Base-by-base conservation (phyloP, 1,140 invertebrate genomes). In the roundworm (Caenorhabditis elegans) region DNA sequence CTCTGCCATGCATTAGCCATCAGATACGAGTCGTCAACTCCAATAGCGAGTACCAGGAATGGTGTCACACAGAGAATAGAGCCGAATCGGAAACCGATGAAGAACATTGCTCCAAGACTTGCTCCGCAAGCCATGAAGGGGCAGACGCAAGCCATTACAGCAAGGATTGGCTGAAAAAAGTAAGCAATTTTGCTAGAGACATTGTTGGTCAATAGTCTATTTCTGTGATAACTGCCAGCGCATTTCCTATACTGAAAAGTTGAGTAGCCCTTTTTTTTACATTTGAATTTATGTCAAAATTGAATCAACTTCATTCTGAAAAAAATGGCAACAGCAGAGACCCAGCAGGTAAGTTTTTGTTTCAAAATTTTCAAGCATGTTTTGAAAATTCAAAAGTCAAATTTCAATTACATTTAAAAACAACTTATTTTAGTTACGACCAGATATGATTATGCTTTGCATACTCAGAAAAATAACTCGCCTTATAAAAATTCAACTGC, bases 101-200 rank as follows among this genome's bases (percentile, higher is more conserved):
- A 90, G 78, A 89, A 89, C 86, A 89, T 87, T 15, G 78, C 26
- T 51, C 88, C 88, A 22, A 89, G 65, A 31, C 86, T 84, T 46
- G 87, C 87, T 31, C 89, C 86, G 55, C 85, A 86, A 2, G 87
- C 87, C 88, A 89, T 89, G 79, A 89, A 89, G n/a, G 88, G 88
- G 75, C 85, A 84, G 8, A 86, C 83, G 70, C 87, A 86, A 28
- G 85, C 88, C 47, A 88, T 79, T 11, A 88, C 39, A 6, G 88
- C 88, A 2, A 88, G 78, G 1, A 86, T 49, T 8, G 86, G 26
- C 86, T 88, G 22, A 34, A 80, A 79, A 34, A 28, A 28, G 4
- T 15, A 11, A 3, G n/a, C 36, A 2, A 31, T 3, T 19, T 53
- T n/a, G n/a, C n/a, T n/a, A n/a, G n/a, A n/a, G n/a, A n/a, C n/a